Base-by-base conservation (phyloP, 2,888 invertebrate genomes). In the Melipona beecheii region DNA sequence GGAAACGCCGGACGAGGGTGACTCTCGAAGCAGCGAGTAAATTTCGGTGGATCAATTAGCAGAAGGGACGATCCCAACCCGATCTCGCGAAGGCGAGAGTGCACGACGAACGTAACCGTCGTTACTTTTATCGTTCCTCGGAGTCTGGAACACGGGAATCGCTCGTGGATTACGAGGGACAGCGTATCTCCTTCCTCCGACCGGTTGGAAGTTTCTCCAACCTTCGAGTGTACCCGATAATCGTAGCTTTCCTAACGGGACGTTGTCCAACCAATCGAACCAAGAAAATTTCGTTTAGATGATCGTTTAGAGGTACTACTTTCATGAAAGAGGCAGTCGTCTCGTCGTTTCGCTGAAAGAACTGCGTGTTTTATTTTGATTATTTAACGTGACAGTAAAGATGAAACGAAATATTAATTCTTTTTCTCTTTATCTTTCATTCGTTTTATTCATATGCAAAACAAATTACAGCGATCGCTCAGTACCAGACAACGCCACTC, bases 31-130 rank as follows among this genome's bases (percentile, higher is more conserved):
- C 58, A 66, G 49, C 54, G 76, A 78, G 89, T 83, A 80, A 89
- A 85, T 89, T 89, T 81, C 72, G 72, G 62, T 72, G 85, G 89
- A 85, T 87, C 89, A 87, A 88, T 89, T 85, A 88, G 80, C 77
- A 66, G 70, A 43, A 60, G 68, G 68, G 65, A 75, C 54, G 74
- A 77, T 79, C 73, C 65, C 27, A 15, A 36, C 78, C 36, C 62
- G n/a, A n/a, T n/a, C n/a, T n/a, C 58, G 73, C 60, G 73, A 64
- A 73, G 62, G 36, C 9, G 54, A 68, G 70, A 71, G 66, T 66
- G 76, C 68, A 83, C 78, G 80, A 78, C 58, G 64, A 56, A 52
- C 81, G 81, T 82, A 83, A 85, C 79, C 73, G 78, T 87, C 85
- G 82, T 89, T 89, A 87, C 87, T 89, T 89, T 89, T 89, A 89